Conservation (phyloP, 1,140 invertebrate genomes). For the Microplitis mediator region DNA sequence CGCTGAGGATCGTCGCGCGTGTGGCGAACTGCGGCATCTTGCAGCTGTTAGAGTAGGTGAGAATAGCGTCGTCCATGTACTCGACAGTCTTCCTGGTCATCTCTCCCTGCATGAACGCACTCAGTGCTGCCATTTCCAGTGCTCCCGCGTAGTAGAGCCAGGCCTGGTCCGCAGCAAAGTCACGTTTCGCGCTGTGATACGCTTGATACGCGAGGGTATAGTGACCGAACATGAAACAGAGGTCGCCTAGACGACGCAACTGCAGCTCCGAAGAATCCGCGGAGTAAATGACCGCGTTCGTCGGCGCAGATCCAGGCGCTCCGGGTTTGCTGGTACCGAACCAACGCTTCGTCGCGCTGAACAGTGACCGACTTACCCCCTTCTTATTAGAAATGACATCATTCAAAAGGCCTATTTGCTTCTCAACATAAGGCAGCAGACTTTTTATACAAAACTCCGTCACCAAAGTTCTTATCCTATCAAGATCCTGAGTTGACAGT, state of each 20-base stretch:
- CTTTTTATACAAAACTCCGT: conserved; percentile 87
- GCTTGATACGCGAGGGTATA: conserved; percentile 91
- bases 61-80: conserved; percentile 93
- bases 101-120: conserved; percentile 88
- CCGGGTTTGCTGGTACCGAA: conserved; percentile 89
- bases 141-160: conserved; percentile 97
- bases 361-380: conserved; percentile 87
- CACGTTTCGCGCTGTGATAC: conserved; percentile 94
- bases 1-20: conserved; percentile 84
- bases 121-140: conserved; percentile 92
- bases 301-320: conserved; percentile 66
- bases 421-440: conserved; percentile 88
- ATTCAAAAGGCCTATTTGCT: conserved; percentile 80
- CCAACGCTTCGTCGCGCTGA: conserved; percentile 93
- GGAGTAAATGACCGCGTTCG: conserved; percentile 84
- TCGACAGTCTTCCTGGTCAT: conserved; percentile 78
- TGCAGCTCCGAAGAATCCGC: conserved; percentile 92
- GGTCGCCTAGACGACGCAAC: conserved; percentile 87
- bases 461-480: conserved; percentile 82
- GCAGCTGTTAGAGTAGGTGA: conserved; percentile 87
- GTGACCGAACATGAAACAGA: conserved; percentile 95
- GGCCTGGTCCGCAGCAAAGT: conserved; percentile 94
- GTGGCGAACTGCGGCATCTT: conserved; percentile 90
- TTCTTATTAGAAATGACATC: conserved; percentile 88
- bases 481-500: conserved; percentile 81